Conservation (phyloP, 2,888 invertebrate genomes). For the Adineta ricciae region DNA sequence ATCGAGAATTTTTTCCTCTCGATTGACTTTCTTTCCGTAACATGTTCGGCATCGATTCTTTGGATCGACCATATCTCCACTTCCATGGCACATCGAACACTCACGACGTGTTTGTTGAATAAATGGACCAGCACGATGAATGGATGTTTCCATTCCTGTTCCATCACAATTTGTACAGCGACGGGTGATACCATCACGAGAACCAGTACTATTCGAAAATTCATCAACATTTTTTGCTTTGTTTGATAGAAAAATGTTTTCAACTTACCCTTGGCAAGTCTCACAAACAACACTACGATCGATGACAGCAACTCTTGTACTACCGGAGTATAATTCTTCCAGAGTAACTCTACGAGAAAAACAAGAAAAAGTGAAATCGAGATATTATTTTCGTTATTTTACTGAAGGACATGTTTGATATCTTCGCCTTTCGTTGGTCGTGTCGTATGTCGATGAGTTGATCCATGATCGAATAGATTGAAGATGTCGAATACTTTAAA, state of each 20-base stretch:
- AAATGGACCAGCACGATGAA: neutral
- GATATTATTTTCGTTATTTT: neutral
- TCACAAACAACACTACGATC: constrained; percentile 71
- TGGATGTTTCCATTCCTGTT: constrained; percentile 53
- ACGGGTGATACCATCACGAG: constrained; percentile 59
- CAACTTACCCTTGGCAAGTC: constrained; percentile 63
- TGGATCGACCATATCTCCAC: neutral
- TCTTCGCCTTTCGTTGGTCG: neutral
- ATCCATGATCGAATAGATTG: neutral
- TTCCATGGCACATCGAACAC: neutral
- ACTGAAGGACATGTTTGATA: neutral
- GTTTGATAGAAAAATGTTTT: neutral
- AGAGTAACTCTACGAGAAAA: constrained; percentile 60
- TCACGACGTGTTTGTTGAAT: neutral
- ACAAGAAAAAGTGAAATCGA: neutral
- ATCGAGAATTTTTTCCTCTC: neutral
- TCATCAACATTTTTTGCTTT: neutral
- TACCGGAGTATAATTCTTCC: constrained; percentile 82
- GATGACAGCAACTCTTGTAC: constrained; percentile 68
- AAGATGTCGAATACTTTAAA: neutral
- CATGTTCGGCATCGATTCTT: neutral
- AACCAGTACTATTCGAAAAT: constrained; percentile 53
- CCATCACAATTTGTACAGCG: constrained; percentile 67
- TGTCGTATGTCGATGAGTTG: neutral
- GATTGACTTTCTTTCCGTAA: neutral